Evolutionary conservation across 2,888 invertebrate genomes (phyloP).

Genomic region (Erynnis tages): DNA sequence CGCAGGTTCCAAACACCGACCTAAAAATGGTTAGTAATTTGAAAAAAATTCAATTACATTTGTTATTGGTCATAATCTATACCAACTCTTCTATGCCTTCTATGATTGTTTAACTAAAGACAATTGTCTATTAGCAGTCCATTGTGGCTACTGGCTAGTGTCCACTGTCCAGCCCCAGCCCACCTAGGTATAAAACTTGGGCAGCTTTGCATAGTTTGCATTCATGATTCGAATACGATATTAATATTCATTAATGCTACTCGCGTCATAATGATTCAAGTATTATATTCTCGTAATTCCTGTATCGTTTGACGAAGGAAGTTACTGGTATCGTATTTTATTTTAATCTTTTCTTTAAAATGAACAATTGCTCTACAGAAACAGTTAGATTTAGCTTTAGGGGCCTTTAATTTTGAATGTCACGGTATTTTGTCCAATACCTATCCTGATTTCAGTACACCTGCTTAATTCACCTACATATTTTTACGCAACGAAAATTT

Average conservation of each 20-base stretch:
- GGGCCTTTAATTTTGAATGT: too few relatives aligned
- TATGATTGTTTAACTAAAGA: constrained; percentile 19
- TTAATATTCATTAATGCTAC: constrained; percentile 22
- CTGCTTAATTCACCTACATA: too few relatives aligned
- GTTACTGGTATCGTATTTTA: constrained; percentile 6
- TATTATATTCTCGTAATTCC: constrained; percentile 26
- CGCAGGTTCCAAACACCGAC: constrained; percentile 72
- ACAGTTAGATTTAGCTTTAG: too few relatives aligned
- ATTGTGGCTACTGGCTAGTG: constrained; percentile 27
- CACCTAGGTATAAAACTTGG: constrained; percentile 14
- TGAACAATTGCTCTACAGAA: not conserved
- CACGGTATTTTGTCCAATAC: too few relatives aligned
- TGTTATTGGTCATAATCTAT: not conserved
- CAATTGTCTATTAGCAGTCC: not conserved
- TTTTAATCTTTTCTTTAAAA: constrained; percentile 13
- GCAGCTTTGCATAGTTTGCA: constrained; percentile 18
- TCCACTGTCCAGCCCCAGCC: too few relatives aligned
- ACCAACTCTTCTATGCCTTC: too few relatives aligned
- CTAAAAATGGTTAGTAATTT: constrained; percentile 69
- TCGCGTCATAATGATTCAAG: constrained; percentile 24
- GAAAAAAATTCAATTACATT: not conserved
- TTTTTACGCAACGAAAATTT: too few relatives aligned
- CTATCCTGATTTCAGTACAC: too few relatives aligned
- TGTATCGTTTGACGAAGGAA: constrained; percentile 17
- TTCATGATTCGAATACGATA: constrained; percentile 17